Base-by-base conservation (phyloP, 2,888 invertebrate species). In the Zaprionus bogoriensis region DNA sequence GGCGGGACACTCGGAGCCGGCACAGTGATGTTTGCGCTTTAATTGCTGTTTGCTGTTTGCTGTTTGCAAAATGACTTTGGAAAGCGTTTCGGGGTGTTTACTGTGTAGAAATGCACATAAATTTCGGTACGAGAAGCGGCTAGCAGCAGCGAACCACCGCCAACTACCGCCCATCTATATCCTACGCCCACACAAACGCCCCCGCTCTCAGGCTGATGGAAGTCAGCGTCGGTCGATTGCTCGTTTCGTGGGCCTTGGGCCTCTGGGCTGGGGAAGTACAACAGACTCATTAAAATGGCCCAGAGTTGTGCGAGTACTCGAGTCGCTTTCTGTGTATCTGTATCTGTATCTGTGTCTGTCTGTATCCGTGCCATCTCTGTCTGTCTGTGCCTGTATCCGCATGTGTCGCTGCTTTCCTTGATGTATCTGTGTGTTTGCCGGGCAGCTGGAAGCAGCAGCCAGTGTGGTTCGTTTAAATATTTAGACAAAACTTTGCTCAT, bases 51-150 rank as follows among this genome's bases (percentile, higher is more conserved):
- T n/a, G n/a, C n/a, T n/a, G n/a, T n/a, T n/a, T n/a, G n/a, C n/a
- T n/a, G n/a, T n/a, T n/a, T 63, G 62, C 45, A 62, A 67, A 77
- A 80, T 70, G 70, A 67, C 55, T 84, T 70, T 66, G 64, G 67
- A 55, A 76, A 76, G 59, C 61, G 71, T 67, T 62, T 27, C 57
- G 64, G 67, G 52, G 60, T 83, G 80, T 79, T 76, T 68, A 72
- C 62, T 51, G 77, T 60, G 30, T 38, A 54, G 69, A 77, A 82
- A 73, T 69, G 67, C 79, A 75, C 73, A 80, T 85, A 69, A 82
- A 85, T 75, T 82, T 67, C 28, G 64, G 47, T 58, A 22, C 32
- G 48, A 46, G 9, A 55, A 52, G 51, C 42, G 45, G 54, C 44
- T 47, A 59, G 61, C 36, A 59, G 36, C 61, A 53, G n/a, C 23